Percentiles rank a stretch among this genome's conserved stretches.
phyloP scores from a whole-genome alignment of 2,113 vertebrate genomes.

The Aegithalos caudatus region DNA sequence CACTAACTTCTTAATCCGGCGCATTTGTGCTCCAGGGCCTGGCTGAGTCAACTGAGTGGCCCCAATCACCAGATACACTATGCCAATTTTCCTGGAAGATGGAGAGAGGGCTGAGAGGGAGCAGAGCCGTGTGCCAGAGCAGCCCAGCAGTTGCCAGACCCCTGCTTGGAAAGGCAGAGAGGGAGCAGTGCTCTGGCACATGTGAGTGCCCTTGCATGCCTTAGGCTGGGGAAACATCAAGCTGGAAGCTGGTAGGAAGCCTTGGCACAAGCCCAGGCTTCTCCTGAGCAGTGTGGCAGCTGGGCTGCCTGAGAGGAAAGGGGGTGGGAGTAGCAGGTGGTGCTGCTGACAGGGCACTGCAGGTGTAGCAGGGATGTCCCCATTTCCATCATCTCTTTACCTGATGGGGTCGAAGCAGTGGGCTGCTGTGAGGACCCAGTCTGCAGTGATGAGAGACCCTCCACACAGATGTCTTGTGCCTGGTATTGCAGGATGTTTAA shows the following conservation, averaged over 20 bases:
- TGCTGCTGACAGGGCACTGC: not conserved
- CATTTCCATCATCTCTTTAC: not conserved
- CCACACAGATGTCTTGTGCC: not conserved
- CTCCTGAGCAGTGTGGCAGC: not conserved
- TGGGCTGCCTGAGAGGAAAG: not conserved
- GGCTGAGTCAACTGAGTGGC: too few species aligned
- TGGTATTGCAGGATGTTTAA: not conserved
- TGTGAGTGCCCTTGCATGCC: not conserved
- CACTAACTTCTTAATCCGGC: too few species aligned
- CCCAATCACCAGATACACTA: too few species aligned
- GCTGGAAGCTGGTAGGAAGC: not conserved
- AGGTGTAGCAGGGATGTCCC: not conserved
- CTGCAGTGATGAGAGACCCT: not conserved
- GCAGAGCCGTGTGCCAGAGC: not conserved
- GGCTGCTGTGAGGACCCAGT: not conserved
- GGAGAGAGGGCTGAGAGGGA: not conserved
- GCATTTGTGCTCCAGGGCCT: too few species aligned
- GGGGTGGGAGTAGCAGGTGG: not conserved
- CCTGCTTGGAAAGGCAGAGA: not conserved
- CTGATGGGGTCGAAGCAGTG: not conserved
- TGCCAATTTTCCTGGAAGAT: not conserved
- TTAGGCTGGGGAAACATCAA: not conserved
- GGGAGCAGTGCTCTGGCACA: too few species aligned
- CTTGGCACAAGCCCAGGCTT: not conserved
- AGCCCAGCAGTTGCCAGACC: not conserved